Evolutionary conservation across 1,140 invertebrate species (phyloP), one percentile per base, ranked within the genome.

Genomic region (Bombus waltoni): DNA sequence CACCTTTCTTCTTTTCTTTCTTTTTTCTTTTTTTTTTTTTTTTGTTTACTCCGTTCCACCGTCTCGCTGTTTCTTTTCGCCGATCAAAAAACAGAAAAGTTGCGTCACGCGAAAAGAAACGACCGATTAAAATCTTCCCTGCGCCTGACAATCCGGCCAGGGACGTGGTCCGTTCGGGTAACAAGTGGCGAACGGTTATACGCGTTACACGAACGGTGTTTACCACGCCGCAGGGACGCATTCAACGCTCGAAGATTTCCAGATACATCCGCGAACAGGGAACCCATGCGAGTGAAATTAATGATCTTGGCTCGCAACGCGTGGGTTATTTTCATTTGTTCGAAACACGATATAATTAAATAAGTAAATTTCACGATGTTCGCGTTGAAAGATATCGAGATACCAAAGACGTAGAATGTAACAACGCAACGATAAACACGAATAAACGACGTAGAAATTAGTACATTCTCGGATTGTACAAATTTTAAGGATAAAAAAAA

Each of bases 101-200:
- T 87, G 76, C 85, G 70, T 85, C 85, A 78, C 38, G 47, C 18
- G 70, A 80, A 87, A 83, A 78, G 47, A 84, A 83, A 74, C 68
- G 40, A 35, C 75, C 71, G 90, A 88, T 88, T 77, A 80, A 90
- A 91, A 91, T 92, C 91, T 87, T 89, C 81, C 71, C 72, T 72
- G 78, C 68, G 59, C 65, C 59, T 85, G 90, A 89, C 90, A 83
- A 91, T 65, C 59, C 62, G 72, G 66, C 83, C 91, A 85, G 84
- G 77, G 74, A 86, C 83, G 80, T 57, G 84, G 70, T 79, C 85
- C 74, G 79, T 83, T 89, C 83, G 84, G 82, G 87, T 91, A 91
- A 92, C 86, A 91, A 91, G 90, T 90, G 83, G 80, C 75, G 83
- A 74, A 83, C 88, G 85, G 83, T 86, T 59, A 75, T 81, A 81